Evolutionary conservation across 2,888 invertebrate species (phyloP).

Genomic region (Lomographa bimaculata): DNA sequence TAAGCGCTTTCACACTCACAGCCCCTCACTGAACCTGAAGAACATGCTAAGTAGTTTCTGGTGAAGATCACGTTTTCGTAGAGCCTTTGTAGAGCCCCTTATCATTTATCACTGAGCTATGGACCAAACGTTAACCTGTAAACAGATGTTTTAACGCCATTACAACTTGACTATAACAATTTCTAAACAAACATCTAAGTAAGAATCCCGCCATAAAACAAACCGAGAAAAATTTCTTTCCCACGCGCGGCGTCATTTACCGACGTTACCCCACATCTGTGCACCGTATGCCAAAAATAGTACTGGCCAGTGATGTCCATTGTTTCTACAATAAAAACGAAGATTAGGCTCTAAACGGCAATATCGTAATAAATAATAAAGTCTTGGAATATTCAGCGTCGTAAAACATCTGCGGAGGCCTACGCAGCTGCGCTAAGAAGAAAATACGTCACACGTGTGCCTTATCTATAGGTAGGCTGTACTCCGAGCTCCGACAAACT

Average conservation of each 20-base stretch:
- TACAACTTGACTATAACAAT: constrained; percentile 12
- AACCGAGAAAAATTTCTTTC: constrained; percentile 53
- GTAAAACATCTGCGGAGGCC: constrained; percentile 81
- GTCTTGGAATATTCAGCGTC: constrained; percentile 77
- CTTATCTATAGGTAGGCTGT: constrained; percentile 55
- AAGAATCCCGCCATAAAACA: constrained; percentile 34
- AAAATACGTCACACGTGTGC: constrained; percentile 80
- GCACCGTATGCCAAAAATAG: constrained; percentile 74
- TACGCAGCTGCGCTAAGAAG: constrained; percentile 73
- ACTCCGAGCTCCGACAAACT: not conserved
- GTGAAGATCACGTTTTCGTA: too few relatives aligned
- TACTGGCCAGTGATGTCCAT: constrained; percentile 70
- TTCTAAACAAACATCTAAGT: constrained; percentile 17
- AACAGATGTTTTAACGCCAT: constrained; percentile 18
- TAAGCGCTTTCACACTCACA: too few relatives aligned
- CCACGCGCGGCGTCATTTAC: constrained; percentile 56
- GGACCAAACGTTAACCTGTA: not conserved
- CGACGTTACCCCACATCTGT: constrained; percentile 63
- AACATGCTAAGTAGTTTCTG: too few relatives aligned
- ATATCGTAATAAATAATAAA: constrained; percentile 81
- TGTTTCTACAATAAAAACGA: constrained; percentile 80
- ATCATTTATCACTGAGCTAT: too few relatives aligned
- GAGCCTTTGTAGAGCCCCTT: too few relatives aligned
- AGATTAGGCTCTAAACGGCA: constrained; percentile 81
- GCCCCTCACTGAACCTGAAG: too few relatives aligned